Base-by-base conservation (phyloP, 64 coral and sea anemone genomes). In the Pocillopora damicornis region DNA sequence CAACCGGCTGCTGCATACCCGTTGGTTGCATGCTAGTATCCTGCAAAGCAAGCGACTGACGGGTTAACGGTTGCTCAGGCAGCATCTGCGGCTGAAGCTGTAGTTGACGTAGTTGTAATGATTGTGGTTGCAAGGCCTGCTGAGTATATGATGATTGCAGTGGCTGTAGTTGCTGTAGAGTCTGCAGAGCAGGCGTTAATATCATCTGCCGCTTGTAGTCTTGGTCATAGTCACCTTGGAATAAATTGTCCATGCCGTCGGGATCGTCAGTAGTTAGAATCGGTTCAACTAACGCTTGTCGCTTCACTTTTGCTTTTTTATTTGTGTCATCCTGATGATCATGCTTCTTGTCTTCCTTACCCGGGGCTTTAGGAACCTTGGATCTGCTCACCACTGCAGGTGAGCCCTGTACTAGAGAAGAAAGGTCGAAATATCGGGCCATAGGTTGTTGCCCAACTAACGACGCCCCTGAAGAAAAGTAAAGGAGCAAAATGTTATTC, bases 121-220 rank as follows among this genome's bases (percentile, higher is more conserved):
- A 18, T 69, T 90, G 92, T 58, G 88, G 92, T 75, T 63, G 80
- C 57, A 78, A 17, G 17, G 78, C 77, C 34, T 76, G 63, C 66
- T 86, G 88, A 13, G 68, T 63, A 20, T 63, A 74, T 15, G 35
- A 10, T 64, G 92, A 45, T 20, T 63, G 60, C 14, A 87, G 56
- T 4, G 75, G 64, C 64, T 61, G 92, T 17, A 86, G 79, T 13
- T 88, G 76, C 71, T 85, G 83, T 35, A 82, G 12, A n/a, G 91
- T n/a, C 11, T 84, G 15, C 35, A 93, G 45, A 30, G 78, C 51
- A 34, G 91, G 91, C 23, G 87, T 88, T 10, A 97, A 58, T 9
- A 97, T 90, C 77, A 90, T 78, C 37, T 97, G 76, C 37, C 94
- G 67, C 60, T 97, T 97, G 20, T 81, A 84, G 13, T 89, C 73